Base-by-base conservation (phyloP, 2,888 invertebrate genomes). In the Plemyria rubiginata region DNA sequence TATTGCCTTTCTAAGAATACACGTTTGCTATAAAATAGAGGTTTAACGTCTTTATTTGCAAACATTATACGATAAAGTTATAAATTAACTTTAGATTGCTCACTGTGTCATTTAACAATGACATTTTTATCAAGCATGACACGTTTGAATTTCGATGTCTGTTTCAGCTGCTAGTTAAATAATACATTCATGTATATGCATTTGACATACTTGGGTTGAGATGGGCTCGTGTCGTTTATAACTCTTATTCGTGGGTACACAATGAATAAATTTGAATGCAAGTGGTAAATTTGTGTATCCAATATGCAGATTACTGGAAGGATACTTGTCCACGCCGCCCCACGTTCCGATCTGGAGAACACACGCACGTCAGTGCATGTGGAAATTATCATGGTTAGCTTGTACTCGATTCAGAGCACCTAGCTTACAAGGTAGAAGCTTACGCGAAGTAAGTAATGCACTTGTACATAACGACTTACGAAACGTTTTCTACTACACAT, bases 221-320 rank as follows among this genome's bases (percentile, higher is more conserved):
- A 66, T 50, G 59, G 16, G 59, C 46, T 52, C 46, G 38, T 51
- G 57, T 22, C 41, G 46, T 50, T 45, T 66, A 49, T 67, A 66
- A 62, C 64, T 71, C 71, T 70, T 76, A 75, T 66, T 63, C 7
- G 48, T 29, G 41, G 38, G 32, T 28, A 50, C 1, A 59, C 74
- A 80, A 67, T 64, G 79, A 67, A 67, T 63, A 68, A 60, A 75
- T 67, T 78, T 49, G 66, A 9, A 55, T 70, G 61, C 60, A 58
- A 68, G 73, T 74, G 71, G 75, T 74, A 76, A 75, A 78, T 80
- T 78, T 78, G 79, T 77, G 75, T 79, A 79, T 82, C 78, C 79
- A 81, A 85, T 88, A 90, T 90, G 90, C 82, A 90, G 87, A 90
- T 91, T 86, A 87, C 88, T 81, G 78, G 81, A 82, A 77, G 84